Base-by-base conservation (phyloP, 64 coral and sea anemone species). In the Platygyra sinensis region DNA sequence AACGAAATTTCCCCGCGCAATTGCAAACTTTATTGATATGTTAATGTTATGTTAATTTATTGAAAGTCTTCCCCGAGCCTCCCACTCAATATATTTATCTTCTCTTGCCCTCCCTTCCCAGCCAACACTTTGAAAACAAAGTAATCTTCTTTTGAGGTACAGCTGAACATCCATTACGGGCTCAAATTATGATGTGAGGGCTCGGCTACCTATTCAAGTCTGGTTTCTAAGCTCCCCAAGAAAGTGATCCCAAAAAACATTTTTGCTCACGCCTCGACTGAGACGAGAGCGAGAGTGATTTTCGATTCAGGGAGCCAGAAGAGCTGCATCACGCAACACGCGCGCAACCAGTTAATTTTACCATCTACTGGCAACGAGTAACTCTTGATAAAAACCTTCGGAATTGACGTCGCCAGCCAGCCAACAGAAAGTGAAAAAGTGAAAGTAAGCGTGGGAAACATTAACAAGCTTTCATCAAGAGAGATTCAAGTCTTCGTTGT, bases 241-340 rank as follows among this genome's bases (percentile, higher is more conserved):
- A 46, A 46, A 46, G 39, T 46, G 39, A 46, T 46, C 39, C 39
- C 39, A 46, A 46, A 46, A 46, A 46, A 46, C 0, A 6, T 46
- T 46, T 46, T 46, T 46, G 39, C 39, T n/a, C n/a, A 60, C 30
- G 18, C 5, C 33, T 36, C 33, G 5, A 60, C 16, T 55, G 42
- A 19, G 24, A 57, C 75, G 27, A 24, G 67, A 91, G 76, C 78
- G 11, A 90, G 88, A 80, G 38, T 67, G 7, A 80, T 90, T 28
- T 90, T 90, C 67, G 77, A 90, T 71, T 80, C 88, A 29, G 88
- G 76, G 17, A 80, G 76, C 46, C 88, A 90, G 51, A 79, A 65
- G 24, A 80, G 76, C 67, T 90, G 72, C 76, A 67, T 90, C 15
- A 72, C 88, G 25, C 29, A 80, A 51, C 31, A 67, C 24, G 76